Percentiles rank a stretch among this genome's conserved stretches.
Evolutionary conservation across 1,140 invertebrate species (phyloP).

Genomic region (Triops cancriformis): DNA sequence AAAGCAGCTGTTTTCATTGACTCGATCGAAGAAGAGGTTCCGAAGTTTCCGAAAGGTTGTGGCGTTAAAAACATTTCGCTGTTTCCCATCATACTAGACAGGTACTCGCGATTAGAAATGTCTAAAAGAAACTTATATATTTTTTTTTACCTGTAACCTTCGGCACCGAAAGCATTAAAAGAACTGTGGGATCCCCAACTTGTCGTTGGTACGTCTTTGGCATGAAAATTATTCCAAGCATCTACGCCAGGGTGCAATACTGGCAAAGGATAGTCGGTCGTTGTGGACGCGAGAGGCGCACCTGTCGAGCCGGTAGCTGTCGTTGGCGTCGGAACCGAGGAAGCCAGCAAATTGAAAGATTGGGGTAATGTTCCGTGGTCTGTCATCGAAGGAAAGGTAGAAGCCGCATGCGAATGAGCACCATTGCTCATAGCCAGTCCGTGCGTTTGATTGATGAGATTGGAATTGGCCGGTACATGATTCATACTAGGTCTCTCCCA

Average conservation of each 20-base stretch:
- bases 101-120: background rate
- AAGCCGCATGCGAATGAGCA: background rate
- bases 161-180: background rate
- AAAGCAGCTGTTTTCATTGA: background rate
- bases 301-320: background rate
- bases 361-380: background rate
- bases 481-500: background rate
- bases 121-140: background rate
- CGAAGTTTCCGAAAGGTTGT: conserved; percentile 14
- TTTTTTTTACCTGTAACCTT: conserved; percentile 11
- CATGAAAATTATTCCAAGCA: background rate
- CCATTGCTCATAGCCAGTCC: background rate
- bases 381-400: background rate
- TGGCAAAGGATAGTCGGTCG: background rate
- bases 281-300: background rate
- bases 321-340: background rate
- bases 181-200: background rate
- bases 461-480: conserved; percentile 8
- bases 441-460: conserved; percentile 16
- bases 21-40: background rate
- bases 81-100: conserved; percentile 15
- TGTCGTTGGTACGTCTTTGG: background rate
- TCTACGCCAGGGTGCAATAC: background rate
- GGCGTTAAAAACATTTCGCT: conserved; percentile 16
- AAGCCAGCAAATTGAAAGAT: background rate